Base-by-base conservation (phyloP, 1,140 invertebrate species). In the Dreissena rostriformis region DNA sequence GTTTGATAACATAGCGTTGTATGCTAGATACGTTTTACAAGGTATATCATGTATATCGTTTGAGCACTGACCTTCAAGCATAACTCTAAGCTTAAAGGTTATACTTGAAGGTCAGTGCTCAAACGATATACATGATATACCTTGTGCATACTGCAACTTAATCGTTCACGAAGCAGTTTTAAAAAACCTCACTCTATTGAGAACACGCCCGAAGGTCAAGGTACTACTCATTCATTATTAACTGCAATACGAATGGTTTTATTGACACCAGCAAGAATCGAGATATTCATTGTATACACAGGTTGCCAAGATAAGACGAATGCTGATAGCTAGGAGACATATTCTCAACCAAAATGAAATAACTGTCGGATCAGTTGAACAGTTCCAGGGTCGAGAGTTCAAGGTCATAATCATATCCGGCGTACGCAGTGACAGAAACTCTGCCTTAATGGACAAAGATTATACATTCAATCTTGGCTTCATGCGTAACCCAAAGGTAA, bases 381-480 rank as follows among this genome's bases (percentile, higher is more conserved):
- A 98, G 91, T 98, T 98, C 92, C 98, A 99, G 93, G 98, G 98
- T 1, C 96, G 98, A 94, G 98, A 98, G 93, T 94, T 96, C 67
- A 95, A 96, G 61, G 95, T 98, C 2, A 97, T 98, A 52, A 95
- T 98, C 0, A 94, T 99, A 57, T 97, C 97, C 5, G 96, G 96
- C 0, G 98, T 98, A 0, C 95, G 77, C 14, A 80, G 66, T 26
- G 29, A 51, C 12, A 15, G n/a, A 1, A 80, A 63, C 19, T 70
- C 24, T 97, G 72, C 84, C 19, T 26, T 26, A 7, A 17, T n/a
- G 24, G 61, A 29, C 6, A 28, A 24, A n/a, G 86, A 89, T 51
- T 26, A 29, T 19, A 53, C 65, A 2, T 82, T 65, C 65, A 86
- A 80, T 12, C 66, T 90, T 15, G 89, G 89, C 7, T 90, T 90